Percentiles rank a stretch among this genome's conserved stretches.
Conservation (phyloP, 2,113 vertebrate genomes). For the Melospiza georgiana region DNA sequence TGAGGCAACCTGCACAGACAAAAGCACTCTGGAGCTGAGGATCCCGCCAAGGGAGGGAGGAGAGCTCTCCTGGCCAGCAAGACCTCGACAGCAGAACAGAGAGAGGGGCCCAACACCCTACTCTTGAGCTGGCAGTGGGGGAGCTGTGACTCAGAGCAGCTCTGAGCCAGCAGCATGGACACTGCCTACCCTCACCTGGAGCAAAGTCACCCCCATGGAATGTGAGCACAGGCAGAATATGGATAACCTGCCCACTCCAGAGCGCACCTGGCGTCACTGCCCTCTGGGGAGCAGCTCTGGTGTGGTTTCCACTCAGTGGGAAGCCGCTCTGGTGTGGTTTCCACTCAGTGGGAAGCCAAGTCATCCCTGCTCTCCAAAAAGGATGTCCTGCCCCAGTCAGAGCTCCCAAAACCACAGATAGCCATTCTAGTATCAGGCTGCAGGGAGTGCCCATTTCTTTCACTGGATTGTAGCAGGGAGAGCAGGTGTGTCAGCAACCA, state of each 20-base stretch:
- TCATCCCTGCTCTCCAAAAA: neutral
- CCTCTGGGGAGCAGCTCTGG: neutral
- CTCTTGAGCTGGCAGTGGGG: neutral
- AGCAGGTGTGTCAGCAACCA: neutral
- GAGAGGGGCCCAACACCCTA: rapidly evolving
- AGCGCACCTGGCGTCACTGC: rapidly evolving
- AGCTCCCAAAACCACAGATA: neutral
- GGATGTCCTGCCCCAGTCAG: neutral
- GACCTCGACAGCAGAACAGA: rapidly evolving
- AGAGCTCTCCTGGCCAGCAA: neutral
- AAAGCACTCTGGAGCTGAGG: neutral
- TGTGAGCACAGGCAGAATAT: rapidly evolving
- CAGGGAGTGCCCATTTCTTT: neutral
- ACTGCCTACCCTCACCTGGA: neutral
- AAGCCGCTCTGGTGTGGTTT: too few species aligned
- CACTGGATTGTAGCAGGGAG: neutral
- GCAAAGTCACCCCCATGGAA: neutral
- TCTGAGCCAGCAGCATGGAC: neutral
- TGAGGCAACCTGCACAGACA: neutral
- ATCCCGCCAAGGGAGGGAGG: neutral
- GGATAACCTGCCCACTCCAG: neutral
- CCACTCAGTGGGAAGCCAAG: neutral
- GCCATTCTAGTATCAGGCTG: neutral
- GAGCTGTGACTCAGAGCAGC: neutral
- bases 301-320: neutral